These are phyloP conservation scores for Leuctra nigra DNA, from an alignment of 2,888 invertebrate species.

Conservation along the genomic window DNA sequence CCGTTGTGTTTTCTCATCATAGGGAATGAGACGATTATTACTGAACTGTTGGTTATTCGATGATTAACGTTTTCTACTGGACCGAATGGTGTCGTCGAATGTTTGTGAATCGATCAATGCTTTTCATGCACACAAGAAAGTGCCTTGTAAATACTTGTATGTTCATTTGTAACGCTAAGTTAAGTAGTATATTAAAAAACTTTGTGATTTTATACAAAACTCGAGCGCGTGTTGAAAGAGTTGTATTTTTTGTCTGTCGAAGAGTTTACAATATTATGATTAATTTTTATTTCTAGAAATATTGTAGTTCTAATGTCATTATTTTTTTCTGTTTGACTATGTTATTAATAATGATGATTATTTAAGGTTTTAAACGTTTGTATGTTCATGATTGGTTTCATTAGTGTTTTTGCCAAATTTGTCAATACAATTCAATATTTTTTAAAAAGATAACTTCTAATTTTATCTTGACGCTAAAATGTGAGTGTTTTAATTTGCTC, in stretches of 20 bases:
- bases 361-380: too few relatives aligned
- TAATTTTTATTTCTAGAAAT: too few relatives aligned
- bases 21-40: not conserved
- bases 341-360: too few relatives aligned
- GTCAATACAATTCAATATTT: too few relatives aligned
- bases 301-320: too few relatives aligned
- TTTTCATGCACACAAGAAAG: slow-evolving; percentile 16
- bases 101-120: not conserved
- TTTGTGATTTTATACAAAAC: slow-evolving; percentile 26
- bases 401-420: too few relatives aligned
- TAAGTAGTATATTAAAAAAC: slow-evolving; percentile 15
- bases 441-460: too few relatives aligned
- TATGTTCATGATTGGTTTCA: too few relatives aligned
- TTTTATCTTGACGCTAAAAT: too few relatives aligned
- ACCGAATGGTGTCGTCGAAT: not conserved
- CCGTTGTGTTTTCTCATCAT: not conserved
- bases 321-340: too few relatives aligned
- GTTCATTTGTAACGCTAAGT: slow-evolving; percentile 6
- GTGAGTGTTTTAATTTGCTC: too few relatives aligned
- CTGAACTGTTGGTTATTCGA: slow-evolving; percentile 8
- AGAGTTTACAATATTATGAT: too few relatives aligned
- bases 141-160: slow-evolving; percentile 27
- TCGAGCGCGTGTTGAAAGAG: slow-evolving; percentile 17
- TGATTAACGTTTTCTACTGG: slow-evolving; percentile 14
- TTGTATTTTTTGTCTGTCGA: slow-evolving; percentile 23